A percentile compares a stretch with the other conserved stretches of the same genome.
phyloP scores from a whole-genome alignment of 1,140 invertebrate genomes.

The Apis cerana region DNA sequence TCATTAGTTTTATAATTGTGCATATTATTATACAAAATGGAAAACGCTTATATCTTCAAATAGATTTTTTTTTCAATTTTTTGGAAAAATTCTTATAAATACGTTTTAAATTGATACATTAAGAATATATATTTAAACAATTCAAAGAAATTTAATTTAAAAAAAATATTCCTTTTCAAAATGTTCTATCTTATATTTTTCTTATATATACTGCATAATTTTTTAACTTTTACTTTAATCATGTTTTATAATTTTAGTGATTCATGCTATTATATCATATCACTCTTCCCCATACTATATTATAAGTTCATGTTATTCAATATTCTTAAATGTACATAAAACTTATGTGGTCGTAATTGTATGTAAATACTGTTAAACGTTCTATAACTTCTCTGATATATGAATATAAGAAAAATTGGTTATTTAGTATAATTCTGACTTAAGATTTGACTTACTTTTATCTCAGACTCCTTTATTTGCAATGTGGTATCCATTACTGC shows the following conservation, averaged over 20 bases:
- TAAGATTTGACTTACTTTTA: conserved; percentile 85
- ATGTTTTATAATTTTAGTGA: background rate
- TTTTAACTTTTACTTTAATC: background rate
- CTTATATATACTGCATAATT: background rate
- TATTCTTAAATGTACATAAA: conserved; percentile 77
- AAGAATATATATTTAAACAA: background rate
- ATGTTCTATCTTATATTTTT: background rate
- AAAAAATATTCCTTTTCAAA: background rate
- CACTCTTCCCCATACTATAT: conserved; percentile 69
- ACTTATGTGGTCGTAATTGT: conserved; percentile 72
- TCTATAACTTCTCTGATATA: conserved; percentile 74
- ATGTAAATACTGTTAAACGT: conserved; percentile 77
- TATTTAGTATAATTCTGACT: conserved; percentile 78
- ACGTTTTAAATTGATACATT: background rate
- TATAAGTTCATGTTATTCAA: conserved; percentile 62
- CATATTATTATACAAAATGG: conserved; percentile 24
- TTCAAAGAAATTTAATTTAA: background rate
- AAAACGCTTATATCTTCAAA: conserved; percentile 21
- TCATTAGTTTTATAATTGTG: conserved; percentile 25
- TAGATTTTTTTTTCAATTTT: background rate
- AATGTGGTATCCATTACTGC: conserved; percentile 89
- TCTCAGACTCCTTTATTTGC: conserved; percentile 83
- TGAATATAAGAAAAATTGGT: conserved; percentile 78
- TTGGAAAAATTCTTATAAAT: background rate
- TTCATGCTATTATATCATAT: conserved; percentile 33